Conservation (phyloP, 2,888 invertebrate species). For the Chrysina gloriosa region DNA sequence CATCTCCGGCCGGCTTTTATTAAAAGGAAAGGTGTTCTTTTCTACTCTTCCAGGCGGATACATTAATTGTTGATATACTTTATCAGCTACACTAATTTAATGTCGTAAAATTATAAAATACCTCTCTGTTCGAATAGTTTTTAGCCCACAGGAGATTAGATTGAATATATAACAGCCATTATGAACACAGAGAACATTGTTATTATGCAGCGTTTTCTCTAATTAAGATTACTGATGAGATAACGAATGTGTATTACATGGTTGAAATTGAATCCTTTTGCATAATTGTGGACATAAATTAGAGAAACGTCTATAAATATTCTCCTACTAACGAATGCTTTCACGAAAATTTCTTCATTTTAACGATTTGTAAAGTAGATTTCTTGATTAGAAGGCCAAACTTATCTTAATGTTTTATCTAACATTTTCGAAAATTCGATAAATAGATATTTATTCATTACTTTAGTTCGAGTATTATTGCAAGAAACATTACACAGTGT, state of each 20-base stretch:
- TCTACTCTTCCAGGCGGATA: slow-evolving; percentile 1
- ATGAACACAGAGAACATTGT: slow-evolving; percentile 20
- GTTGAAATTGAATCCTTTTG: background rate
- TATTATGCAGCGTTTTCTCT: slow-evolving; percentile 27
- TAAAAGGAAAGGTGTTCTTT: slow-evolving; percentile 18
- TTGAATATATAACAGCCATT: slow-evolving; percentile 1
- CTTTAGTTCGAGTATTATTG: too few relatives aligned
- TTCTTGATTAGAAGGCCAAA: too few relatives aligned
- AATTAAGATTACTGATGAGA: slow-evolving; percentile 13
- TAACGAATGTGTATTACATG: background rate
- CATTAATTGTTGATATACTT: slow-evolving; percentile 33
- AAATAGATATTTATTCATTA: too few relatives aligned
- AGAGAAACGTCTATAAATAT: background rate
- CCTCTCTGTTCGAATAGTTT: background rate
- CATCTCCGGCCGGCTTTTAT: slow-evolving; percentile 21
- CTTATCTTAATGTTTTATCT: too few relatives aligned
- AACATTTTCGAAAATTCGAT: too few relatives aligned
- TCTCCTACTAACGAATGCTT: background rate
- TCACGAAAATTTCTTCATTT: slow-evolving; percentile 6
- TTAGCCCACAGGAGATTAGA: slow-evolving; percentile 16
- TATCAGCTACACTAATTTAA: slow-evolving; percentile 34
- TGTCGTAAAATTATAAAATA: slow-evolving; percentile 18
- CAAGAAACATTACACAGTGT: too few relatives aligned
- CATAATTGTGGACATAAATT: background rate
- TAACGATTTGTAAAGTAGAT: background rate